A percentile compares a stretch with the other conserved stretches of the same genome.
These are phyloP conservation scores for Drosophila pruinosa DNA, from an alignment of 1,140 invertebrate genomes.

Conservation along the genomic window DNA sequence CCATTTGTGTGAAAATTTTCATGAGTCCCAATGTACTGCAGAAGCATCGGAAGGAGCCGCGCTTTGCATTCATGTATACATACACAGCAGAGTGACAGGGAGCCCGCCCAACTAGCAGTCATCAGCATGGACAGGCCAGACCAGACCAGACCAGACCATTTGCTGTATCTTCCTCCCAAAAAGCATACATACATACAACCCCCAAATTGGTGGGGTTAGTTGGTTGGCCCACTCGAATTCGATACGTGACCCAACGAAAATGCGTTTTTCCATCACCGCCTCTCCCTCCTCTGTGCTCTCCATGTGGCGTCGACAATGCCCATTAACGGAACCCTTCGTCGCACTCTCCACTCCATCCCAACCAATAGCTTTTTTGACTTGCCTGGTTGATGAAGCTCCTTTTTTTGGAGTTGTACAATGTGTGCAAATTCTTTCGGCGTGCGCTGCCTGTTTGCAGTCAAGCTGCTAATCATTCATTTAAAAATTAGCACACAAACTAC, in stretches of 20 bases:
- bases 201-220: conserved; percentile 26
- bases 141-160: neutral
- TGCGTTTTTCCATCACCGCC: conserved; percentile 55
- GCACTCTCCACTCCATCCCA: neutral
- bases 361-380: neutral
- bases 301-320: conserved; percentile 46
- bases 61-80: conserved; percentile 78
- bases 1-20: conserved; percentile 56
- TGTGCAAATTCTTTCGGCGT: conserved; percentile 23
- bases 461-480: conserved; percentile 61
- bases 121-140: conserved; percentile 30
- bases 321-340: conserved; percentile 53
- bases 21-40: conserved; percentile 49
- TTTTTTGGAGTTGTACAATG: neutral
- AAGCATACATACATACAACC: conserved; percentile 18
- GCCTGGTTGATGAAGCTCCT: conserved; percentile 18
- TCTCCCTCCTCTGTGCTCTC: neutral
- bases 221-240: conserved; percentile 57
- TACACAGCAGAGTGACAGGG: conserved; percentile 50
- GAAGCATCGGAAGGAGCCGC: conserved; percentile 63
- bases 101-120: conserved; percentile 13
- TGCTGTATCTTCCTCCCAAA: conserved; percentile 36
- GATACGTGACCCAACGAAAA: conserved; percentile 75
- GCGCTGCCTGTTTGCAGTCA: conserved; percentile 47
- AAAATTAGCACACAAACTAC: conserved; percentile 59